Conservation (phyloP, 2,797 vertebrate genomes). For the Urosaurus nigricauda region DNA sequence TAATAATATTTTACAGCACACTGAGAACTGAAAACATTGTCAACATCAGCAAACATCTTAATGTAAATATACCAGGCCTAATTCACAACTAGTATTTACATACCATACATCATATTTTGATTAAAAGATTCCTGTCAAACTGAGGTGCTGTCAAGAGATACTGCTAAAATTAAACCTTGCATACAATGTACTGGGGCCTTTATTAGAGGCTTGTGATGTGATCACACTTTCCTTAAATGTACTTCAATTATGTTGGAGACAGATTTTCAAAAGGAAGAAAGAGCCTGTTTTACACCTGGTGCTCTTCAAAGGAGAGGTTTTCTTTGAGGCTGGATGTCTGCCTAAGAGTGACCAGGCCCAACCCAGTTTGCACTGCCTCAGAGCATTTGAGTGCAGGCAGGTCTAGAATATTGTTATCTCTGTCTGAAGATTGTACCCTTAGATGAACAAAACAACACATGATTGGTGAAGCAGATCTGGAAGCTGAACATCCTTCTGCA, state of each 20-base stretch:
- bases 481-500: neutral
- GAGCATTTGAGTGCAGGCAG: neutral
- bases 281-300: neutral
- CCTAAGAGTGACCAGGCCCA: neutral
- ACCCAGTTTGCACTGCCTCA: neutral
- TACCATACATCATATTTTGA: accelerated
- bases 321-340: neutral
- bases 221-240: neutral
- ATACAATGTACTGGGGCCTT: neutral
- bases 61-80: neutral
- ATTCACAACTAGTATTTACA: neutral
- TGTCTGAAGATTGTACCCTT: neutral
- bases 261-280: neutral
- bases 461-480: neutral
- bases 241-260: neutral
- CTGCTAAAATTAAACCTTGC: neutral
- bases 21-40: neutral
- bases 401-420: neutral
- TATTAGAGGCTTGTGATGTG: neutral
- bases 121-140: accelerated
- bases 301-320: neutral
- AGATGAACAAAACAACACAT: neutral
- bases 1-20: neutral
- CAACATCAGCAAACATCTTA: neutral
- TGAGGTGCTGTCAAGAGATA: neutral